A percentile compares a stretch with the other conserved stretches of the same genome.
Conservation (phyloP, 2,113 vertebrate genomes). For the Donacobius atricapilla region DNA sequence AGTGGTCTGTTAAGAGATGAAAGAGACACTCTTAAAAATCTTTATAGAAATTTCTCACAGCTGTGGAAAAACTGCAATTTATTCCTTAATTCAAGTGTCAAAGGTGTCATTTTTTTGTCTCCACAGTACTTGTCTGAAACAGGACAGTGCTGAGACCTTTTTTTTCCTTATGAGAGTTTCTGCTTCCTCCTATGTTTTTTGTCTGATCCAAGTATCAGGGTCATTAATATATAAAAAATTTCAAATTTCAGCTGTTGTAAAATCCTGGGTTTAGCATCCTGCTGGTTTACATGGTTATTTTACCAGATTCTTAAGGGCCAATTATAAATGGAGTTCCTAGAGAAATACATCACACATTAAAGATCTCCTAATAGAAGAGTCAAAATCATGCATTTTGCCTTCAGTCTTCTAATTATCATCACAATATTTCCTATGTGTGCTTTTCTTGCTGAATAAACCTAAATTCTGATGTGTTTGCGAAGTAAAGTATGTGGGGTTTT, state of each 20-base stretch:
- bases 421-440: not conserved
- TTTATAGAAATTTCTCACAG: not conserved
- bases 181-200: not conserved
- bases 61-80: not conserved
- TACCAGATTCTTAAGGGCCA: not conserved
- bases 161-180: not conserved
- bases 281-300: not conserved
- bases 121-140: not conserved
- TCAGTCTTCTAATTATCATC: not conserved
- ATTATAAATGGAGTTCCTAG: not conserved
- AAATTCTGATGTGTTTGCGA: not conserved
- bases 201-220: not conserved
- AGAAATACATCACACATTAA: not conserved
- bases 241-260: not conserved
- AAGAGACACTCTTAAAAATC: not conserved
- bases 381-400: not conserved
- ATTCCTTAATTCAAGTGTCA: not conserved
- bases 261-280: not conserved
- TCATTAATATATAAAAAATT: not conserved
- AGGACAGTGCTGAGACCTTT: not conserved
- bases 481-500: rapidly evolving
- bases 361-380: not conserved
- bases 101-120: not conserved
- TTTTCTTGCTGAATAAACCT: not conserved
- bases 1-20: not conserved